Base-by-base conservation (phyloP, 2,113 vertebrate genomes). In the Solea senegalensis region DNA sequence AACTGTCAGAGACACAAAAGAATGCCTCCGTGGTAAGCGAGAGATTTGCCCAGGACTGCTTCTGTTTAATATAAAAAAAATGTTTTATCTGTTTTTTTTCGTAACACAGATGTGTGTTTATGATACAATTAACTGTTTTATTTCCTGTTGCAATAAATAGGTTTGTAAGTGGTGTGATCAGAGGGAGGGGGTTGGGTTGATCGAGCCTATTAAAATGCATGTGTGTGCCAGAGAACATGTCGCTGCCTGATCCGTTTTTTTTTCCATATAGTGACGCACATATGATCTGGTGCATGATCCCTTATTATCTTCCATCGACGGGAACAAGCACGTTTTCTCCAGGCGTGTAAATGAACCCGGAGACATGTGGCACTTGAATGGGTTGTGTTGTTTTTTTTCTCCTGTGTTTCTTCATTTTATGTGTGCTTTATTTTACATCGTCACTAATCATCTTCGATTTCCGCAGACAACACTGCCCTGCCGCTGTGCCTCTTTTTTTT, bases 61-160 rank as follows among this genome's bases (percentile, higher is more conserved):
- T 82, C 87, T 87, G 81, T 70, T 84, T 82, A 68, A 84, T 88
- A 80, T n/a, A 84, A 84, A 86, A 60, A 79, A 21, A 21, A 21
- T 21, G 74, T 44, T 13, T 44, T 13, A 85, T 88, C 63, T 56
- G 54, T 27, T 65, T 84, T 69, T 65, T 84, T 69, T 56, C 75
- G 55, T 45, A 71, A 78, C 51, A 74, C 83, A 79, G 83, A 82
- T 90, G 81, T 69, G 65, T 74, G 57, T 89, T 90, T 83, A 80
- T 77, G 74, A 76, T 72, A 78, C 83, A 90, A 74, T 90, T 87
- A 84, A 59, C 52, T 59, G 43, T 86, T 87, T 78, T 66, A 77
- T 85, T 77, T 86, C 56, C 57, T 71, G 34, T 53, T 69, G 28
- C 68, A 66, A 77, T 72, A 78, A 82, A 79, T 59, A 56, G 56